Conservation (phyloP, 2,113 vertebrate species). For the Cebus imitator region DNA sequence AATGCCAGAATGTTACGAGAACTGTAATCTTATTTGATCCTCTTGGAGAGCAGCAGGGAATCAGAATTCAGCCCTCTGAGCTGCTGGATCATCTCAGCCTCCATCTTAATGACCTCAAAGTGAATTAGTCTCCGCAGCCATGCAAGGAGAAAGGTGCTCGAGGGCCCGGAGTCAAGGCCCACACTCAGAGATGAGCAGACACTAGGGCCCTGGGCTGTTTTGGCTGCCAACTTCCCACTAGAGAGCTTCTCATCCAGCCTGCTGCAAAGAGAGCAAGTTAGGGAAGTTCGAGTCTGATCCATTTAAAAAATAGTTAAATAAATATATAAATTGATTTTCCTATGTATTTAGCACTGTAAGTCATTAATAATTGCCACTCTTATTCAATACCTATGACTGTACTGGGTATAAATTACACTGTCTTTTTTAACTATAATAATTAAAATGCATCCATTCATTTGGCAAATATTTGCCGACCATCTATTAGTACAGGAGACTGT, state of each 20-base stretch:
- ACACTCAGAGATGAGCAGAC: no score
- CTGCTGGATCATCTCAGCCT: not conserved
- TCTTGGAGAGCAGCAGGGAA: not conserved
- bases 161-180: not conserved
- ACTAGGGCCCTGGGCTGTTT: no score
- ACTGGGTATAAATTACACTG: not conserved
- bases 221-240: not conserved
- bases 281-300: not conserved
- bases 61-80: not conserved
- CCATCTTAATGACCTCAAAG: not conserved
- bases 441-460: constrained; percentile 32
- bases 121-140: not conserved
- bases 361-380: not conserved
- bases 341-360: not conserved
- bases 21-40: constrained; percentile 3
- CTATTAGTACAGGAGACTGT: not conserved
- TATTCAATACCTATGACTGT: not conserved
- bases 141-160: not conserved
- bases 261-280: not conserved
- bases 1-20: not conserved
- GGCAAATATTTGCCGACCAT: constrained; percentile 44
- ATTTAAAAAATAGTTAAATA: constrained; percentile 5
- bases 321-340: constrained; percentile 9
- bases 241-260: not conserved
- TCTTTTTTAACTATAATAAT: constrained; percentile 28